Percentiles rank a stretch among this genome's conserved stretches.
phyloP scores from a whole-genome alignment of 2,888 invertebrate genomes.

The Hemaris fuciformis region DNA sequence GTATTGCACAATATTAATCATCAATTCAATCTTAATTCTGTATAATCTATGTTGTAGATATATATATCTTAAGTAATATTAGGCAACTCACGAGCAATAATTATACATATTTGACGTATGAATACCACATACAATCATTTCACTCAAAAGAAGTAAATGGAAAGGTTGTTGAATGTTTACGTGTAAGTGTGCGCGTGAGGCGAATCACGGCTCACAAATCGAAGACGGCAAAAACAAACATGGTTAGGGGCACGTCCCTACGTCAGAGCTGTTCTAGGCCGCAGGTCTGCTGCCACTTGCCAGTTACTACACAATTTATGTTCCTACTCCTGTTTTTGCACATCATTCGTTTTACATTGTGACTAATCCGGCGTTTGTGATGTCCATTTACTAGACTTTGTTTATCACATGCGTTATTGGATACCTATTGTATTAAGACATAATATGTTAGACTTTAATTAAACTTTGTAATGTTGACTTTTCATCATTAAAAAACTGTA shows the following conservation, averaged over 20 bases:
- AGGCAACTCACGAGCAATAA: no score
- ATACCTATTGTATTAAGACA: no score
- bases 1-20: neutral
- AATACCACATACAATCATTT: neutral
- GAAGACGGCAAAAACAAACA: conserved; percentile 21
- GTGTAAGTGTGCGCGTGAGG: conserved; percentile 23
- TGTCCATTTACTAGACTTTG: neutral
- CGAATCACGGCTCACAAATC: conserved; percentile 26
- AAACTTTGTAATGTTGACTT: no score
- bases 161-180: neutral
- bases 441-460: no score
- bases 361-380: neutral
- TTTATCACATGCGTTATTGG: neutral
- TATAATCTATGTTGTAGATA: neutral
- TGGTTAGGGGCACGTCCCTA: conserved; percentile 46
- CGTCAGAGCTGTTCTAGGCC: conserved; percentile 31
- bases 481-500: no score
- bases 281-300: no score
- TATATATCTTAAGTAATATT: no score
- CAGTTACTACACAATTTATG: neutral
- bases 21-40: neutral
- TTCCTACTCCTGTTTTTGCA: neutral
- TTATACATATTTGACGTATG: neutral
- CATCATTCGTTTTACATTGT: neutral
- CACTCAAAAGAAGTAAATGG: neutral